Evolutionary conservation across 2,797 vertebrate species (phyloP).

Genomic region (Sebastes itinus): DNA sequence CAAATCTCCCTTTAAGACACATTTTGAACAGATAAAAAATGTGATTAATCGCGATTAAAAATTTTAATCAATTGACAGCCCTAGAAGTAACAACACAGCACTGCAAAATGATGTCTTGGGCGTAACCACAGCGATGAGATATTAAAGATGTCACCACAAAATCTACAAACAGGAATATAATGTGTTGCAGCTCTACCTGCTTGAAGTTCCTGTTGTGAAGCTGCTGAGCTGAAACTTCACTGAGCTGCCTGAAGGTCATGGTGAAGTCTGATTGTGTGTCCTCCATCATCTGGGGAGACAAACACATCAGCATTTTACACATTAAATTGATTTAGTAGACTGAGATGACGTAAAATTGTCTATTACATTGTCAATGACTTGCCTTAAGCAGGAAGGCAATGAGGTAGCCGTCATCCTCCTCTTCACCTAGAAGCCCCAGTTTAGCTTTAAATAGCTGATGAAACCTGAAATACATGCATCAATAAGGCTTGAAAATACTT

Average conservation of each 20-base stretch:
- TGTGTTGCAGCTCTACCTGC: constrained; percentile 64
- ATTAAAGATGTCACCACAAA: no score
- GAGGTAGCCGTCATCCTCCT: constrained; percentile 75
- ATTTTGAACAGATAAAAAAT: no score
- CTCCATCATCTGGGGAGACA: constrained; percentile 81
- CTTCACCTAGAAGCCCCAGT: constrained; percentile 81
- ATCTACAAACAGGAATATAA: background rate
- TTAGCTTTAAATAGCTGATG: constrained; percentile 84
- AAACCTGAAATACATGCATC: constrained; percentile 70
- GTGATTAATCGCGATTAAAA: no score
- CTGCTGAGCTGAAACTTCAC: constrained; percentile 78
- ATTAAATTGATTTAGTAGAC: constrained; percentile 17
- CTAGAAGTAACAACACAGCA: background rate
- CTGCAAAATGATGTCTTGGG: background rate
- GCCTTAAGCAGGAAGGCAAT: constrained; percentile 83
- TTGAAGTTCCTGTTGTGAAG: constrained; percentile 72
- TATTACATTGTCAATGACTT: constrained; percentile 38
- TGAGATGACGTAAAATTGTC: background rate
- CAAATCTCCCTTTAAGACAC: no score
- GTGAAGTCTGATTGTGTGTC: constrained; percentile 86
- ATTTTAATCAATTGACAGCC: no score
- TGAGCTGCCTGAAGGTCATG: constrained; percentile 85
- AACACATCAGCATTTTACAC: background rate
- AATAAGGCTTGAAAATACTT: background rate
- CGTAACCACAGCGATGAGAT: no score